Evolutionary conservation across 1,140 invertebrate species (phyloP).

Genomic region (Sycobia sp.): DNA sequence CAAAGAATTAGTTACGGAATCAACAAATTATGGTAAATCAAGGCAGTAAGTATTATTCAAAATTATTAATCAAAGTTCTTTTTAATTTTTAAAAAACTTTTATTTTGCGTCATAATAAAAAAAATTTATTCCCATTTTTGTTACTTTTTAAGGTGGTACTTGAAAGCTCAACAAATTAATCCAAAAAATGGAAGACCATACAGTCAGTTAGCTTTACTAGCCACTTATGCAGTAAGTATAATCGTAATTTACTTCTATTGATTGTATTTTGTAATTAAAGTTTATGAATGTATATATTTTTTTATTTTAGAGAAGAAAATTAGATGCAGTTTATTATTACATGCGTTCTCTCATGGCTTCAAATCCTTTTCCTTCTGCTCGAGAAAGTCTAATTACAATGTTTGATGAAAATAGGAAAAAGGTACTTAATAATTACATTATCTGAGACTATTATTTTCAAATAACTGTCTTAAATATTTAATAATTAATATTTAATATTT

Average conservation of each 20-base stretch:
- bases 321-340: constrained; percentile 97
- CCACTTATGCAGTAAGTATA: constrained; percentile 81
- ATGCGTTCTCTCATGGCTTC: constrained; percentile 93
- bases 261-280: not conserved
- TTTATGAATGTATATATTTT: constrained; percentile 9
- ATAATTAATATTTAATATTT: constrained; percentile 58
- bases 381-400: constrained; percentile 83
- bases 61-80: not conserved
- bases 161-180: constrained; percentile 91
- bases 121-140: not conserved
- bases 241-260: constrained; percentile 6
- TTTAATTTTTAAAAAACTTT: not conserved
- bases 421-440: constrained; percentile 61
- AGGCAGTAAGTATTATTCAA: constrained; percentile 66
- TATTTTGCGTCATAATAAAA: not conserved
- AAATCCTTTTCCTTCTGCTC: constrained; percentile 88
- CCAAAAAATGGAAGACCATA: constrained; percentile 94
- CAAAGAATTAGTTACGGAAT: constrained; percentile 82
- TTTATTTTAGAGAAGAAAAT: constrained; percentile 77
- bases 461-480: constrained; percentile 33
- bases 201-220: constrained; percentile 91
- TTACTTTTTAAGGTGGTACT: constrained; percentile 74
- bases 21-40: constrained; percentile 84
- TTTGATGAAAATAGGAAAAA: constrained; percentile 95
- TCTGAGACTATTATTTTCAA: not conserved